Base-by-base conservation (phyloP, 2,113 vertebrate species). In the Emydocephalus ijimae region DNA sequence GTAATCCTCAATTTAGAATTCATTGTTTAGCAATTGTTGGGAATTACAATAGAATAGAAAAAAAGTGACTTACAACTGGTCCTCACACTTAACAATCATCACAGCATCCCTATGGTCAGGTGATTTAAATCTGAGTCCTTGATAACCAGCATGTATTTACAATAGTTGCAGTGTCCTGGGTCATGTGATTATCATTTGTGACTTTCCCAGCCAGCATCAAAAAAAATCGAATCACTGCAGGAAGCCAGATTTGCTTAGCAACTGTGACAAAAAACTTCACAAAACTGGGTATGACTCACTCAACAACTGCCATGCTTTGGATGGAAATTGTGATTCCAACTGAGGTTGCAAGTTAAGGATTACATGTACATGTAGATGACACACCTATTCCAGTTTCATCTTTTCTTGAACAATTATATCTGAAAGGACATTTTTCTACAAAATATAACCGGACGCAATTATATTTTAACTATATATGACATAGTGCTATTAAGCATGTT, bases 261-360 rank as follows among this genome's bases (percentile, higher is more conserved):
- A 69, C 29, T 69, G 14, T 69, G 29, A 29, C 29, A 69, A n/a
- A 69, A 14, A 69, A 6, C 11, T 69, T 69, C 64, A n/a, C 64
- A 69, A n/a, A 69, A 69, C n/a, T 69, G 64, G 64, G 29, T 15
- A n/a, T n/a, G 29, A 91, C 5, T 94, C 59, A 93, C 8, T 94
- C 43, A 11, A 39, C 92, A 64, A 69, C 1, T 34, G 64, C 12
- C 12, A 15, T 69, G 64, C 12, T 69, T 69, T 69, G 12, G n/a
- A 69, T 69, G 64, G 29, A 69, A 69, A 15, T 69, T 69, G 64
- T 69, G 12, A 4, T 69, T 29, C 64, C 29, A 69, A 69, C 14
- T 69, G 64, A 5, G 64, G 12, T 15, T n/a, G 29, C n/a, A 15
- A 69, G 12, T 89, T 43, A 52, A 26, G 59, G 21, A 7, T 90